Base-by-base conservation (phyloP, 2,797 vertebrate species). In the Balearica regulorum region DNA sequence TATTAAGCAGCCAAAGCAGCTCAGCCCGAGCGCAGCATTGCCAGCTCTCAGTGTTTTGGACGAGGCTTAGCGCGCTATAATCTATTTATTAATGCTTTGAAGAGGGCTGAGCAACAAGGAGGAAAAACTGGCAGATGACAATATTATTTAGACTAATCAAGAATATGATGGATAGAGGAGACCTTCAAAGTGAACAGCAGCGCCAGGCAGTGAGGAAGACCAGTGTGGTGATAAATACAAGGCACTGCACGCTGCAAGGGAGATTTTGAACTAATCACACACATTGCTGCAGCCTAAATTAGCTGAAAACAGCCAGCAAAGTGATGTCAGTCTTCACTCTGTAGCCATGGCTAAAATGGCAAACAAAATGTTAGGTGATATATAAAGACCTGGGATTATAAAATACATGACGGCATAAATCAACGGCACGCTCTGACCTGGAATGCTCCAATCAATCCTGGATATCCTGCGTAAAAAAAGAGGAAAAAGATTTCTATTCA, bases 71-170 rank as follows among this genome's bases (percentile, higher is more conserved):
- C 22, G 6, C 3, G 0, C 49, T 33, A 37, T 93, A 95, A 94
- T 93, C 87, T 95, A 79, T 89, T 96, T 90, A 90, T 85, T 87
- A 94, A 80, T 61, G 70, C 77, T 87, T 77, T 85, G 81, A 93
- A 95, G 64, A 80, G 41, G 41, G 58, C 55, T 66, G 55, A 94
- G 66, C 85, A 89, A 72, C 1, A 6, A 80, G 78, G 58, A 89
- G 83, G 65, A 78, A 96, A 96, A 94, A 89, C 17, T 75, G 89
- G 77, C 89, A 96, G 82, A 61, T 83, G 84, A 95, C 93, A 93
- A 78, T 78, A 86, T 82, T 83, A 62, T 95, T 94, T 86, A 88
- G 87, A 84, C 49, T 91, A 94, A 96, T 93, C 93, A 86, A 83
- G 66, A 86, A 31, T 65, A 57, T 31, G 58, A 94, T 51, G 77